phyloP scores from a whole-genome alignment of 2,113 vertebrate genomes.

The Potamarius usumacintae region DNA sequence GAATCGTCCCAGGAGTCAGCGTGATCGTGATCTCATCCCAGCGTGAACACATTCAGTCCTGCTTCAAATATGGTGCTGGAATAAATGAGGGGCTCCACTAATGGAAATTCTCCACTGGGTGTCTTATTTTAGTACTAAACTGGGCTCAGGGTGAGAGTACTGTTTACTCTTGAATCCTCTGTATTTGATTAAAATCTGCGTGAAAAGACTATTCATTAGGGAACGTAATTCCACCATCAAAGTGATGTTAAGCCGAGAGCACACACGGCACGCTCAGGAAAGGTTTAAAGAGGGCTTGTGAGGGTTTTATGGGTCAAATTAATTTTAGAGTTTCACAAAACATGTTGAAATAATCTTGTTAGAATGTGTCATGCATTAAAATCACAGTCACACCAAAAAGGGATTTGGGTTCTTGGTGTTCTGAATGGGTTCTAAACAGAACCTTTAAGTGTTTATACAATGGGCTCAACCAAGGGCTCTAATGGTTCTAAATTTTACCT shows the following conservation, averaged over 20 bases:
- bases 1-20: conserved; percentile 17
- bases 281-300: not conserved
- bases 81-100: conserved; percentile 12
- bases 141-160: not conserved
- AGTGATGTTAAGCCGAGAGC: not conserved
- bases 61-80: conserved; percentile 1
- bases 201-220: not conserved
- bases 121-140: not conserved
- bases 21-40: not conserved
- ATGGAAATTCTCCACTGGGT: conserved; percentile 32
- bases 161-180: not conserved
- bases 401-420: not conserved
- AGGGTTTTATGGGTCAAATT: conserved; percentile 5
- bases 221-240: not conserved
- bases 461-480: no score
- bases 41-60: conserved; percentile 1
- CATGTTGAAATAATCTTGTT: not conserved
- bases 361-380: not conserved
- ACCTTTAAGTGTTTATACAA: no score
- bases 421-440: no score
- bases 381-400: not conserved
- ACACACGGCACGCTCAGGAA: not conserved
- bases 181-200: not conserved
- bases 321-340: not conserved
- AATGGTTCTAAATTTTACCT: no score